A percentile compares a stretch with the other conserved stretches of the same genome.
phyloP scores from a whole-genome alignment of 2,888 invertebrate species.

The Opisthograptis luteolata region DNA sequence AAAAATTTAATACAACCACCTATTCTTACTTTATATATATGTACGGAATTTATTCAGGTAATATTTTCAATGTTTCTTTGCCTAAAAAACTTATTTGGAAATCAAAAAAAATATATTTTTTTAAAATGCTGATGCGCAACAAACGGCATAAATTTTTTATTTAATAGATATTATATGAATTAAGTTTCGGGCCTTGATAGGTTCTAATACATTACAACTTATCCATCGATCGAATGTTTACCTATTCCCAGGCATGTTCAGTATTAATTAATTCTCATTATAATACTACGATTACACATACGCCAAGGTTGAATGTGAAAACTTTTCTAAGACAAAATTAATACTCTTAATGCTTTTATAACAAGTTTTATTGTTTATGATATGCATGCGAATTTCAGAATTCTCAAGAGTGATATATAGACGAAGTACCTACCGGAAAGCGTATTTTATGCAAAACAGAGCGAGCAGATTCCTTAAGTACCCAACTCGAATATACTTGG shows the following conservation, averaged over 20 bases:
- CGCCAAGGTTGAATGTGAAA: background rate
- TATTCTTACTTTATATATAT: too few species aligned
- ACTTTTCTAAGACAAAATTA: background rate
- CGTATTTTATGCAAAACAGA: conserved; percentile 49
- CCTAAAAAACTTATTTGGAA: too few species aligned
- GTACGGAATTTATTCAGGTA: too few species aligned
- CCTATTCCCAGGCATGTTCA: background rate
- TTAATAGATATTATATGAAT: too few species aligned
- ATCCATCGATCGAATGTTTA: background rate
- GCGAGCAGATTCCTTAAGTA: conserved; percentile 25
- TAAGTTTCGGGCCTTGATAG: too few species aligned
- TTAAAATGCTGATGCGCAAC: too few species aligned
- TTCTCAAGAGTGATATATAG: conserved; percentile 32
- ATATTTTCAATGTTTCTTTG: too few species aligned
- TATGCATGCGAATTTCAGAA: conserved; percentile 24
- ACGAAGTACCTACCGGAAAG: conserved; percentile 39
- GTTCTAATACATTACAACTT: background rate
- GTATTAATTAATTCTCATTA: background rate
- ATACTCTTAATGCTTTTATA: conserved; percentile 4
- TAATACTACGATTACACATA: background rate
- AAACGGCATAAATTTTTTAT: too few species aligned
- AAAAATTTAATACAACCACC: too few species aligned
- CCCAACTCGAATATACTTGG: background rate
- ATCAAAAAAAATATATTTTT: too few species aligned
- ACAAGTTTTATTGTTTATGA: too few species aligned